Base-by-base conservation (phyloP, 2,797 vertebrate genomes). In the Enoplosus armatus region DNA sequence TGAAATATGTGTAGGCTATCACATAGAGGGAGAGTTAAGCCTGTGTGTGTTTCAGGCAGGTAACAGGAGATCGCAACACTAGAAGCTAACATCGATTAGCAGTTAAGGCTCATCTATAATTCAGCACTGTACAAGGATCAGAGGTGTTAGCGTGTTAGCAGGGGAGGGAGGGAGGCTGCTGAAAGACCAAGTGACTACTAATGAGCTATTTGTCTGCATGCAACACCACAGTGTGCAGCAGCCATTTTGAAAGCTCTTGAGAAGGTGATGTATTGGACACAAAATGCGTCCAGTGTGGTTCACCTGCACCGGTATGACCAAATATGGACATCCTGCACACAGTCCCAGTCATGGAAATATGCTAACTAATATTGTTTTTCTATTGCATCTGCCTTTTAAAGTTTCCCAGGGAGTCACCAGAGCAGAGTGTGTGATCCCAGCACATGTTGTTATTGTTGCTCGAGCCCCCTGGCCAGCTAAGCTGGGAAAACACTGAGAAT, bases 391-490 rank as follows among this genome's bases (percentile, higher is more conserved):
- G 75, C 53, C 77, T 66, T 69, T 67, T 27, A 16, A 74, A 77
- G 71, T 86, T 92, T 94, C 93, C 92, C 92, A 92, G 80, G 79
- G 80, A 87, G 79, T 50, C 72, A 58, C 33, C 45, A 39, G 86
- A 90, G 88, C 84, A 56, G 84, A 81, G 80, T 85, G 90, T 84
- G 80, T 88, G 90, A 91, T 87, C 88, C 73, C 51, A 74, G 87
- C 87, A 90, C 88, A 90, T 93, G 90, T 92, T 93, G 85, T 92
- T 93, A 72, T 92, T 90, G 72, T 92, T 89, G 85, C 87, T 67
- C 1, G 8, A 72, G 82, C 78, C 89, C 75, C 90, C 91, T 8
- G 79, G 83, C 59, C 74, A 18, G 89, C 81, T 68, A 94, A 93
- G 92, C 93, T 94, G 93, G 90, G 90, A 93, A 93, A 94, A 93